Evolutionary conservation across 2,797 vertebrate species (phyloP).

Genomic region (Rallus crepitans): DNA sequence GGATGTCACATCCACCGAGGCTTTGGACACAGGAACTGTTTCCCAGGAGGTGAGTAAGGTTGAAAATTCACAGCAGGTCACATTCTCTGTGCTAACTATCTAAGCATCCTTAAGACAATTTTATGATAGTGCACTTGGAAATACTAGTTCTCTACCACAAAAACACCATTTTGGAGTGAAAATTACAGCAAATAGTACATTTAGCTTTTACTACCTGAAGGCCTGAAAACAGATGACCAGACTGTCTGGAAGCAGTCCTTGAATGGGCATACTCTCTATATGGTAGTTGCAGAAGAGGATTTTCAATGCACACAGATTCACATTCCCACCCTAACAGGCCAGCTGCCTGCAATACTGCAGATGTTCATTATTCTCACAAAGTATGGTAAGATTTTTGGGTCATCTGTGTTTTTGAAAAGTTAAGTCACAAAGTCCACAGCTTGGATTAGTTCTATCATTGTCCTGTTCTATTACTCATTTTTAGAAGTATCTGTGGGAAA

Average conservation of each 20-base stretch:
- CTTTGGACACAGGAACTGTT: not conserved
- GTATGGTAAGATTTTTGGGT: not conserved
- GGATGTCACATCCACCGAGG: not conserved
- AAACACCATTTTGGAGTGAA: not conserved
- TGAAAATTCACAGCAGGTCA: not conserved
- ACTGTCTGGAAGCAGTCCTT: not conserved
- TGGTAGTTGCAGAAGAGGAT: not conserved
- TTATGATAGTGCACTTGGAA: not conserved
- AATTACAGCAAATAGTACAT: not conserved
- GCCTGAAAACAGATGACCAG: not conserved
- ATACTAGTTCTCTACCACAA: not conserved
- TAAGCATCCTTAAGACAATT: not conserved
- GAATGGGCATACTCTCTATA: not conserved
- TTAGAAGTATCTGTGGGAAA: not conserved
- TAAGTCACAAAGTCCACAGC: not conserved
- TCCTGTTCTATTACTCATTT: not conserved
- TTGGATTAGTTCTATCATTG: not conserved
- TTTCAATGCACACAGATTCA: not conserved
- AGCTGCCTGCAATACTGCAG: not conserved
- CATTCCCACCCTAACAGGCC: not conserved
- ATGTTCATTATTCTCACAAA: not conserved
- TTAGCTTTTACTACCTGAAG: not conserved
- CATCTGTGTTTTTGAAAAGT: not conserved
- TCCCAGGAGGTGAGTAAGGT: not conserved
- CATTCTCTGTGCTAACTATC: not conserved